Evolutionary conservation across 2,113 vertebrate genomes (phyloP).

Genomic region (Podocnemis expansa): DNA sequence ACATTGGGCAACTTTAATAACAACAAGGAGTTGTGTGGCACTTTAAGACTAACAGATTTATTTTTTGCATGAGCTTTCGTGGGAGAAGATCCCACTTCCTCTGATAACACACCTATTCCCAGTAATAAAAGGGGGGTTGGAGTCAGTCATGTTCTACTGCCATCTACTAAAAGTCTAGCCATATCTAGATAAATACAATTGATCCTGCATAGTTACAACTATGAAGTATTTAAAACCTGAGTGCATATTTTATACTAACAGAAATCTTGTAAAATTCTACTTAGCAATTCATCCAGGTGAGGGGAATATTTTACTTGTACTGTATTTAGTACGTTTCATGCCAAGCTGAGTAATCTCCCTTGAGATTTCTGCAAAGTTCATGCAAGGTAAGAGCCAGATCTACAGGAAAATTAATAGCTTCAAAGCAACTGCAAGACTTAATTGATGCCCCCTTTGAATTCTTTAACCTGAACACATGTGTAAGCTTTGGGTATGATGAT

Average conservation of each 20-base stretch:
- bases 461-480: background rate
- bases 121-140: background rate
- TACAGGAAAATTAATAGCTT: background rate
- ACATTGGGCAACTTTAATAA: background rate
- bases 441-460: background rate
- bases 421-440: background rate
- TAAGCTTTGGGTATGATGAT: background rate
- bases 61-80: too few species aligned
- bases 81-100: too few species aligned
- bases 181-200: background rate
- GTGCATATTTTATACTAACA: background rate
- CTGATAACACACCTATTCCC: background rate
- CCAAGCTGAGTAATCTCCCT: background rate
- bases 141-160: background rate
- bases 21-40: too few species aligned
- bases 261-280: background rate
- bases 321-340: background rate
- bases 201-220: background rate
- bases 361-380: background rate
- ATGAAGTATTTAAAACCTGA: background rate
- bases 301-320: background rate
- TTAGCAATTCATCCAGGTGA: background rate
- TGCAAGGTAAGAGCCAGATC: background rate
- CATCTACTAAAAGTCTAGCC: background rate
- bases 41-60: too few species aligned